These are phyloP conservation scores for Riparia riparia DNA, from an alignment of 2,113 vertebrate genomes.

Conservation along the genomic window DNA sequence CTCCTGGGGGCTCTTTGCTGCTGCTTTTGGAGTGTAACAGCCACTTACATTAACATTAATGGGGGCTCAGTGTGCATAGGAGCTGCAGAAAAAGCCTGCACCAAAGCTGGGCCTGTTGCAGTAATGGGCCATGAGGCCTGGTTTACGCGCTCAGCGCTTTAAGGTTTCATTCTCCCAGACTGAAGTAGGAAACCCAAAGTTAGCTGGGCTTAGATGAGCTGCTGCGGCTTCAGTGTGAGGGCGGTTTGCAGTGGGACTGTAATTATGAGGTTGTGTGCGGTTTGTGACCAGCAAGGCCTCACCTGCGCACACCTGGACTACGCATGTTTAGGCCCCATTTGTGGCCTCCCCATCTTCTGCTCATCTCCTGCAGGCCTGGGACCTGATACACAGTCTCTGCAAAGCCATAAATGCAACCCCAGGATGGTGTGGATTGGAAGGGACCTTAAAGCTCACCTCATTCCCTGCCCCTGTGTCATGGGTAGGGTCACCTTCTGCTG, in stretches of 20 bases:
- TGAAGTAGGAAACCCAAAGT: neutral
- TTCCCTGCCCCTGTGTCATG: neutral
- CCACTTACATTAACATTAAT: slow-evolving; percentile 17
- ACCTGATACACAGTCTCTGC: rapidly evolving
- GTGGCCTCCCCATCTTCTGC: rapidly evolving
- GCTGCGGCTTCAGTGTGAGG: rapidly evolving
- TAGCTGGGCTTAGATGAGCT: neutral
- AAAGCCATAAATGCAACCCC: neutral
- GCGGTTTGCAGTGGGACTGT: neutral
- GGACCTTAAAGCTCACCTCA: no score
- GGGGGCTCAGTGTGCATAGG: rapidly evolving
- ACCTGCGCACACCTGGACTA: rapidly evolving
- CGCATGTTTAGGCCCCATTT: rapidly evolving
- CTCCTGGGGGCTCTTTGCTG: neutral
- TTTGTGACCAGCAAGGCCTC: neutral
- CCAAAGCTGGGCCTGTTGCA: neutral
- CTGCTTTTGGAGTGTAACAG: neutral
- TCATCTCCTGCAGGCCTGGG: neutral
- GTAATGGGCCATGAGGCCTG: neutral
- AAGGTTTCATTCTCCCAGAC: neutral
- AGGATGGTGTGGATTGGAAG: neutral
- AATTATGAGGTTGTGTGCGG: rapidly evolving
- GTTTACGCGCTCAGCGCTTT: neutral
- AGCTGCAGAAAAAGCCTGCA: neutral
- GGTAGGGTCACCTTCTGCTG: no score